These are phyloP conservation scores for Oxyura jamaicensis DNA, from an alignment of 2,113 vertebrate genomes.

Conservation along the genomic window DNA sequence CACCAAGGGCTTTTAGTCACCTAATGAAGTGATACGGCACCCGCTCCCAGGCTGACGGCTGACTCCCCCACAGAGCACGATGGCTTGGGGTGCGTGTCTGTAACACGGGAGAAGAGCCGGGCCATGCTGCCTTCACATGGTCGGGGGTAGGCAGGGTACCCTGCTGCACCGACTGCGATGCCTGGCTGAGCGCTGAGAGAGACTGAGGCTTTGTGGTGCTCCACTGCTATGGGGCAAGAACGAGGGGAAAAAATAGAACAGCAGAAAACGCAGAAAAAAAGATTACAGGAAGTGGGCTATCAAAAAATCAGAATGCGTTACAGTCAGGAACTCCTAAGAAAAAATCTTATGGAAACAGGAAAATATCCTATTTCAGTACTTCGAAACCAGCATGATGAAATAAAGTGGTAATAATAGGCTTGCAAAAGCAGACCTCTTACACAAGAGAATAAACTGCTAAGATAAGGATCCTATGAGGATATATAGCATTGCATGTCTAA, in stretches of 20 bases:
- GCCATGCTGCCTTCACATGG: not conserved
- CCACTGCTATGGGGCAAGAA: not conserved
- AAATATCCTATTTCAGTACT: not conserved
- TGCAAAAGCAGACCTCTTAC: not conserved
- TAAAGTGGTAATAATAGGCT: not conserved
- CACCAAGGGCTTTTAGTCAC: not conserved
- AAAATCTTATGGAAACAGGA: not conserved
- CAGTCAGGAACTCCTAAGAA: not conserved
- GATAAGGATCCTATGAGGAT: fast-evolving
- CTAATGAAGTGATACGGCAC: not conserved
- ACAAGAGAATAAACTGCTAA: not conserved
- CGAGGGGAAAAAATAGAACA: fast-evolving
- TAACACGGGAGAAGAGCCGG: not conserved
- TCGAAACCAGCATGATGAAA: not conserved
- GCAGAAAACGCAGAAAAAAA: not conserved
- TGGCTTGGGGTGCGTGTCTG: not conserved
- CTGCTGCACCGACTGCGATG: not conserved
- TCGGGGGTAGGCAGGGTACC: not conserved
- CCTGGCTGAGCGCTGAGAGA: not conserved
- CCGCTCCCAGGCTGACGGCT: not conserved
- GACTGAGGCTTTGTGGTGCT: not conserved
- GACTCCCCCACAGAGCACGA: not conserved
- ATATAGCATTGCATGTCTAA: fast-evolving
- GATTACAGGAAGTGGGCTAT: not conserved
- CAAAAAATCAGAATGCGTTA: not conserved